Evolutionary conservation across 2,888 invertebrate species (phyloP), one percentile per base, ranked within the genome.

Genomic region (Tachina grossa): DNA sequence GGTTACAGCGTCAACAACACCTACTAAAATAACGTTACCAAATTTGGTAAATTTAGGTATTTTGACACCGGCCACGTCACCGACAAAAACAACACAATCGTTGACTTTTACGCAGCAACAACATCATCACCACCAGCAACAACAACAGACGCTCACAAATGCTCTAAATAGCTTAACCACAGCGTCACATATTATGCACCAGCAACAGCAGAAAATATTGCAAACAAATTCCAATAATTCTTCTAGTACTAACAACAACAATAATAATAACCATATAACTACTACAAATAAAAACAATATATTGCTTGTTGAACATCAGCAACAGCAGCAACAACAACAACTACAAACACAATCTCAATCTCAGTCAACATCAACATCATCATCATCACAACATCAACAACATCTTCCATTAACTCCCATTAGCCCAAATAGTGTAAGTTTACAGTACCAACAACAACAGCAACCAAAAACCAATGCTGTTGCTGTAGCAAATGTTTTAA

Each of bases 41-140:
- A 92, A 92, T 90, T 90, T 93, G 88, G 92, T 93, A 83, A 93
- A 93, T 92, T 88, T 93, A 88, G 94, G 94, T 59, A 92, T 94
- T 69, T 90, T 94, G 59, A 94, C 94, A 22, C 94, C 94, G 11
- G 93, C 92, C 82, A 93, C 94, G 55, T 93, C 94, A 78, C 93
- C 94, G 89, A 93, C 93, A 88, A 92, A 92, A 89, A 91, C 91
- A 71, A 91, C 91, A 66, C 92, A 92, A 81, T 89, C 91, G 75
- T 87, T 91, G 87, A 91, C 92, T 86, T 90, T 90, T 87, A 87
- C 89, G 88, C 86, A 88, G 82, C 90, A 89, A 83, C 90, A 89
- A 83, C 90, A 88, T 41, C 89, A 89, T 74, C 90, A 89, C 55
- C 89, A 89, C 71, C 90, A 89, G 79, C 76, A 78, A 19, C 89